These are phyloP conservation scores for Mantis religiosa DNA, from an alignment of 2,888 invertebrate species.

Conservation along the genomic window DNA sequence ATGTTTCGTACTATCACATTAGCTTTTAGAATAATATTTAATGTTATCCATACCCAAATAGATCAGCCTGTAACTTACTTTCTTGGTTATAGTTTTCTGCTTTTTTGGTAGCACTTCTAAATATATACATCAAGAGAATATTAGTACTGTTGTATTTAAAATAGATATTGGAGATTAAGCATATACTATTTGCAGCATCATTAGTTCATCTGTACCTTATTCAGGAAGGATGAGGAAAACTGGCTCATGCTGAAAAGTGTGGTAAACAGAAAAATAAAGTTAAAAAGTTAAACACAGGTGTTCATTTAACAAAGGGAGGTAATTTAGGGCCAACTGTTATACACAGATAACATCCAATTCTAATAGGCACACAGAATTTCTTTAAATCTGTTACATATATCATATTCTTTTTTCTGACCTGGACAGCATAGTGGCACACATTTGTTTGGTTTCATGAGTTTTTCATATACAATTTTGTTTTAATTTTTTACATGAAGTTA, in stretches of 20 bases:
- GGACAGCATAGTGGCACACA: slow-evolving; percentile 20
- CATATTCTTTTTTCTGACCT: slow-evolving; percentile 12
- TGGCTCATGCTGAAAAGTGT: not conserved
- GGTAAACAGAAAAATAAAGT: not conserved
- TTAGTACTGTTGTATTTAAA: not conserved
- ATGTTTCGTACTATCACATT: too few species aligned
- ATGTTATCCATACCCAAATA: too few species aligned
- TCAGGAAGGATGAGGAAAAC: not conserved
- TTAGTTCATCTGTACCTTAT: not conserved
- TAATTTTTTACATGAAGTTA: slow-evolving; percentile 46
- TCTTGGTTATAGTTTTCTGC: not conserved
- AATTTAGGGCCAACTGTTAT: not conserved
- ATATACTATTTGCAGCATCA: not conserved
- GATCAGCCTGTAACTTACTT: not conserved
- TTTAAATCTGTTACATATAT: slow-evolving; percentile 7
- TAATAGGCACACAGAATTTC: slow-evolving; percentile 9
- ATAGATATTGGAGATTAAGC: not conserved
- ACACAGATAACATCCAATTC: slow-evolving; percentile 13
- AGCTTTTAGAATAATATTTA: too few species aligned
- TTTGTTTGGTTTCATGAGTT: slow-evolving; percentile 25
- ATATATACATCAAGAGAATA: not conserved
- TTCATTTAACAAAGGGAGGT: not conserved
- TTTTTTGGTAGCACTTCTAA: not conserved
- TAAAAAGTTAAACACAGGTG: not conserved
- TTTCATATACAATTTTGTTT: slow-evolving; percentile 29